Conservation (phyloP, 2,797 vertebrate species). For the Buceros bicornis region DNA sequence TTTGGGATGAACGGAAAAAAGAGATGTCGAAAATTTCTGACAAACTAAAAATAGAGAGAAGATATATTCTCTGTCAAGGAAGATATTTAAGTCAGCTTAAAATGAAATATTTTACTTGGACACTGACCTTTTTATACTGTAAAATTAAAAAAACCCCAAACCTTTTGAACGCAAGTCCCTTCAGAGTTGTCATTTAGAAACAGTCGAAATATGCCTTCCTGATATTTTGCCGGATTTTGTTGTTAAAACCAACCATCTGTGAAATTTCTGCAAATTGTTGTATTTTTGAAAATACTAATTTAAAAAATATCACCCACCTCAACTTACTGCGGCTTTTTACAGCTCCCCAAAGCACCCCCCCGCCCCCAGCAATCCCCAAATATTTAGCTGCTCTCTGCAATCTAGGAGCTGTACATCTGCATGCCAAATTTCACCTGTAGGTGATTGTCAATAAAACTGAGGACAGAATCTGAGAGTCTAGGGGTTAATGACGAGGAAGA, state of each 20-base stretch:
- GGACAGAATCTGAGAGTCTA: neutral
- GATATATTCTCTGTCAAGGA: neutral
- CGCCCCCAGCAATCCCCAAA: neutral
- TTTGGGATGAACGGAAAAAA: neutral
- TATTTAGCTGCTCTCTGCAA: neutral
- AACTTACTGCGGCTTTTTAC: neutral
- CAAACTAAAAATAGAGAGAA: neutral
- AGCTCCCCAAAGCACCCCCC: neutral
- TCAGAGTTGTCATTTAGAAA: neutral
- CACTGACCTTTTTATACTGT: neutral
- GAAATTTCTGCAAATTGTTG: neutral
- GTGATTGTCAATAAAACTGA: rapidly evolving
- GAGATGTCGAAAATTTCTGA: neutral
- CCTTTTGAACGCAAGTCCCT: neutral
- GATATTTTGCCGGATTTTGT: neutral
- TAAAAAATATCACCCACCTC: neutral
- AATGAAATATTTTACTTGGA: neutral
- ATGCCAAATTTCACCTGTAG: neutral
- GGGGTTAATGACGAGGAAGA: conserved; percentile 11
- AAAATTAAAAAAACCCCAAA: neutral
- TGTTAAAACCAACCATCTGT: neutral
- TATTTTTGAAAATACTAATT: neutral
- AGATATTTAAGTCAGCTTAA: neutral
- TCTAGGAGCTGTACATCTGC: neutral
- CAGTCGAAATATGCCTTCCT: neutral